phyloP scores from a whole-genome alignment of 2,113 vertebrate species.

The Alethe castanea region DNA sequence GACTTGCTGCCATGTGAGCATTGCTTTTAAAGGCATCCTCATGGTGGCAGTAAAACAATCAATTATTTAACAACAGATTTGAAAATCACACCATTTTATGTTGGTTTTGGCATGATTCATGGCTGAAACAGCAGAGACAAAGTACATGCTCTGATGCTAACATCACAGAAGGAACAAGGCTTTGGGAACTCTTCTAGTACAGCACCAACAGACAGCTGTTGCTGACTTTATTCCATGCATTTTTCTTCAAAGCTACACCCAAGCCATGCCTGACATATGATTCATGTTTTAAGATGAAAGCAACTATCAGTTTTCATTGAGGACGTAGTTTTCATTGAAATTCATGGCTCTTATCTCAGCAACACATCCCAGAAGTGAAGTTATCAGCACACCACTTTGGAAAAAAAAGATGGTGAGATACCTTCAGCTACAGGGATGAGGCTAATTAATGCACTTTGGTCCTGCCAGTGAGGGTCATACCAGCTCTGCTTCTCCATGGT shows the following conservation, averaged over 20 bases:
- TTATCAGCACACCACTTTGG: neutral
- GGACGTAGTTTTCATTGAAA: neutral
- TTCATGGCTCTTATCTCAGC: neutral
- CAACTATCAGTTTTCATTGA: neutral
- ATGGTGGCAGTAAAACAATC: slow-evolving; percentile 31
- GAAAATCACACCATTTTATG: neutral
- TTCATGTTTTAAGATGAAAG: neutral
- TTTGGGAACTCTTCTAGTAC: neutral
- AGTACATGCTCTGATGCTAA: neutral
- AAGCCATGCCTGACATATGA: neutral
- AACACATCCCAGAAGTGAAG: neutral
- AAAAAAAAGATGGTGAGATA: too few relatives aligned
- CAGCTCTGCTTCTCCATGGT: neutral
- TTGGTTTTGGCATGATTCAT: neutral
- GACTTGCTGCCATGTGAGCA: neutral
- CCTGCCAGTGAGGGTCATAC: neutral
- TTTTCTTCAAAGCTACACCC: neutral
- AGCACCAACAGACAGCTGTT: neutral
- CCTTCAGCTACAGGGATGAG: neutral
- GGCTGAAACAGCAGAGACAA: neutral
- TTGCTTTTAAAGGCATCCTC: slow-evolving; percentile 22
- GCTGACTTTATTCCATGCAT: neutral
- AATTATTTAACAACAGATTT: neutral
- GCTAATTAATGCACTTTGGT: neutral
- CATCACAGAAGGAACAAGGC: neutral